Evolutionary conservation across 64 coral and sea anemone species (phyloP).

Genomic region (Acropora yongei): DNA sequence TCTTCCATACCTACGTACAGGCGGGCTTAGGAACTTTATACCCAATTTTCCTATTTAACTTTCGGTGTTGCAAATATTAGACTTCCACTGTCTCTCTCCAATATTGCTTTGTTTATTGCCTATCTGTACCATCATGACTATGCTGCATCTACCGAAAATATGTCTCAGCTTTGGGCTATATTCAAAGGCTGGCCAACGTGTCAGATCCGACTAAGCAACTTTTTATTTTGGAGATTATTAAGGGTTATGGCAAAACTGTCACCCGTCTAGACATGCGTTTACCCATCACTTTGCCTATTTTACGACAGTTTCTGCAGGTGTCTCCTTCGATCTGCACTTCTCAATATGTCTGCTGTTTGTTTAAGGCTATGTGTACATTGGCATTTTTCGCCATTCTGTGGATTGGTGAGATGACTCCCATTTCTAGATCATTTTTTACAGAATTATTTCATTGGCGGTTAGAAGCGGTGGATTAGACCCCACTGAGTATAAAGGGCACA

Average conservation of each 20-base stretch:
- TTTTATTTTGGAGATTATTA: conserved; percentile 32
- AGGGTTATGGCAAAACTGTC: conserved; percentile 29
- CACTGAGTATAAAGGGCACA: not conserved
- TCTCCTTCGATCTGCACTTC: not conserved
- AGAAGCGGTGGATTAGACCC: conserved; percentile 33
- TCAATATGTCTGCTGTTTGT: conserved; percentile 20
- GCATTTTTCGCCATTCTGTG: conserved; percentile 54
- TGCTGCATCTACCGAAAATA: no score
- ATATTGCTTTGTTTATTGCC: no score
- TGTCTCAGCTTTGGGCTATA: no score
- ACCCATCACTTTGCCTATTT: conserved; percentile 43
- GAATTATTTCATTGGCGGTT: not conserved
- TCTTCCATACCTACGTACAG: no score
- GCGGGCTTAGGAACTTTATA: no score
- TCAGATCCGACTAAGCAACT: not conserved
- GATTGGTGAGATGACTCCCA: conserved; percentile 38
- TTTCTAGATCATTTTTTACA: conserved; percentile 41
- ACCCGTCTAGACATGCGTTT: not conserved
- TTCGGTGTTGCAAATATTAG: no score
- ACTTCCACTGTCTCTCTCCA: no score
- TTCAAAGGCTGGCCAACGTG: no score
- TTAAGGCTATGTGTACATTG: conserved; percentile 50
- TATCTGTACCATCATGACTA: no score
- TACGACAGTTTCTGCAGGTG: not conserved
- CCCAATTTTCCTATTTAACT: no score